A percentile compares a stretch with the other conserved stretches of the same genome.
phyloP scores from a whole-genome alignment of 2,888 invertebrate species.

The Acleris holmiana region DNA sequence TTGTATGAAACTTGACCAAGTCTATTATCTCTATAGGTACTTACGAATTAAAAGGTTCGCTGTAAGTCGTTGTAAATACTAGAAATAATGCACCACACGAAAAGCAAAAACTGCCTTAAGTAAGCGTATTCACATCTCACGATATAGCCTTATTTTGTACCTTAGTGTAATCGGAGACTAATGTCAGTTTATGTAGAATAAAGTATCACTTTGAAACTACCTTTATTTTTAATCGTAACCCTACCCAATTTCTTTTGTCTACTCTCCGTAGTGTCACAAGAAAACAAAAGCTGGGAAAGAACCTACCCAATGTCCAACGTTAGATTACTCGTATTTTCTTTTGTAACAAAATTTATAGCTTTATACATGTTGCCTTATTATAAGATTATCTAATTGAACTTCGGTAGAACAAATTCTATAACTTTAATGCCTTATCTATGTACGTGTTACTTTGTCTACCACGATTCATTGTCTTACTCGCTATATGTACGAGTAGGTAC shows the following conservation, averaged over 20 bases:
- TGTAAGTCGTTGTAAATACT: conserved; percentile 63
- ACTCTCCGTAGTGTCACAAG: background rate
- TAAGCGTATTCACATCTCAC: conserved; percentile 79
- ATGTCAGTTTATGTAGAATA: conserved; percentile 50
- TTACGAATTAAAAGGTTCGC: conserved; percentile 40
- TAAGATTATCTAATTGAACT: too few relatives aligned
- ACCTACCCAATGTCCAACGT: too few relatives aligned
- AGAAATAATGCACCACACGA: conserved; percentile 68
- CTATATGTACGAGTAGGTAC: too few relatives aligned
- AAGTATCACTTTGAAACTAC: conserved; percentile 61
- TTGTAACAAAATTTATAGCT: too few relatives aligned
- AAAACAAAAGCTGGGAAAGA: too few relatives aligned
- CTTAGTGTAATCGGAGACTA: conserved; percentile 56
- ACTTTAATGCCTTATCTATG: too few relatives aligned
- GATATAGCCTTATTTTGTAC: conserved; percentile 82
- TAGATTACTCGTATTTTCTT: too few relatives aligned
- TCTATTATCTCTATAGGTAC: conserved; percentile 53
- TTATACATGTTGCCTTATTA: too few relatives aligned
- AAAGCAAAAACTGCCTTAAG: conserved; percentile 79
- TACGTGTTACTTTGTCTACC: too few relatives aligned
- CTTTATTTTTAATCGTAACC: conserved; percentile 46
- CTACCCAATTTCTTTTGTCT: background rate
- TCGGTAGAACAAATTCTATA: too few relatives aligned
- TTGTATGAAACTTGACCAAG: conserved; percentile 72
- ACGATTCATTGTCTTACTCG: too few relatives aligned